Conservation (phyloP, 2,113 vertebrate genomes). For the Paramisgurnus dabryanus region DNA sequence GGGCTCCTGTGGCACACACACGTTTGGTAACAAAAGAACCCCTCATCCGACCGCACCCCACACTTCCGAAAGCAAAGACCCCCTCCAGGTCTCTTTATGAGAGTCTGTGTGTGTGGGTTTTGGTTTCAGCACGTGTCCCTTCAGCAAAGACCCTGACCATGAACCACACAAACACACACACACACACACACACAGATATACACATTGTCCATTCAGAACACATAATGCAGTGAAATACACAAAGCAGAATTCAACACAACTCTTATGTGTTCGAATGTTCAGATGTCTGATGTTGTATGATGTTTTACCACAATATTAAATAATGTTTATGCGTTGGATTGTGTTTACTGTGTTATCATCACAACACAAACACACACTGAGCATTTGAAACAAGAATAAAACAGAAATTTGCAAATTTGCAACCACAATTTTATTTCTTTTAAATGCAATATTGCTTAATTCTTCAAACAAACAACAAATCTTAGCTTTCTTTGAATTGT, state of each 20-base stretch:
- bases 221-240: not conserved
- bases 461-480: no score
- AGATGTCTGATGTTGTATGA: no score
- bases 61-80: slow-evolving; percentile 29
- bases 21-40: slow-evolving; percentile 27
- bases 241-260: slow-evolving; percentile 1
- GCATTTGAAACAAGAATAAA: no score
- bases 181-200: not conserved
- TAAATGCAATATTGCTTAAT: no score
- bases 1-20: slow-evolving; percentile 27
- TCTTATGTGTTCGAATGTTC: not conserved
- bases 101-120: slow-evolving; percentile 5
- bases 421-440: no score
- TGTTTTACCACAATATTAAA: no score
- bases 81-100: slow-evolving; percentile 21
- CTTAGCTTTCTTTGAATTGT: no score
- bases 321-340: no score
- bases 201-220: not conserved
- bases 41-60: slow-evolving; percentile 23
- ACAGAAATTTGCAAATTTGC: no score
- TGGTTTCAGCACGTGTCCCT: slow-evolving; percentile 23
- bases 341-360: no score
- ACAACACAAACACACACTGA: no score
- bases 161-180: not conserved
- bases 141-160: slow-evolving; percentile 11